Evolutionary conservation across 2,888 invertebrate genomes (phyloP), one percentile per base, ranked within the genome.

Genomic region (Sesamia inferens): DNA sequence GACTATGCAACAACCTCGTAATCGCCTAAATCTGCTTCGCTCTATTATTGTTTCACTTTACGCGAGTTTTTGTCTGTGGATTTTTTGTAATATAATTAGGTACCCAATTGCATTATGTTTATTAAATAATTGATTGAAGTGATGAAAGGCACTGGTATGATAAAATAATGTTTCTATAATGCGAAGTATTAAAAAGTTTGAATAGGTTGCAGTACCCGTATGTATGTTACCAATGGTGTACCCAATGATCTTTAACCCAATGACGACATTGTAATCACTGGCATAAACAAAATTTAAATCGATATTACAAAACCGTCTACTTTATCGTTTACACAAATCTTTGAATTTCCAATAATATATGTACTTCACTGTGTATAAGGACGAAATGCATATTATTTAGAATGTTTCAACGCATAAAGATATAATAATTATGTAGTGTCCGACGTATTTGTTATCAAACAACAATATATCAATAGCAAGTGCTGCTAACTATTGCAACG

Each of bases 1-100:
- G 42, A 59, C 63, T 63, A 48, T 80, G 71, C 75, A 85, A 81
- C 51, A 22, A 62, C 70, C 73, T 58, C 78, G 71, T 74, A 72
- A 82, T 75, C 39, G 62, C 31, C 39, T 76, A 63, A 76, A 78
- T 65, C 62, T 19, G 75, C 57, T 62, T 24, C 63, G 14, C 55
- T 63, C 31, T 39, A 24, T 51, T 64, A 71, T 67, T 68, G 67
- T 77, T 75, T 64, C 19, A 24, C 19, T 64, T 74, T 44, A 48
- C 48, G 51, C 55, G 68, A 73, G 14, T 16, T 16, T 59, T 55
- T 66, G 10, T 74, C 58, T 68, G 57, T 48, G 11, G 22, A 19
- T 16, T 55, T 57, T 44, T 16, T 54, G 44, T 24, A 55, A 65
- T 57, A 39, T 63, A 13, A 22, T 31, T 31, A 1, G 31, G 7